Conservation (phyloP, 2,797 vertebrate genomes). For the Discoglossus pictus region DNA sequence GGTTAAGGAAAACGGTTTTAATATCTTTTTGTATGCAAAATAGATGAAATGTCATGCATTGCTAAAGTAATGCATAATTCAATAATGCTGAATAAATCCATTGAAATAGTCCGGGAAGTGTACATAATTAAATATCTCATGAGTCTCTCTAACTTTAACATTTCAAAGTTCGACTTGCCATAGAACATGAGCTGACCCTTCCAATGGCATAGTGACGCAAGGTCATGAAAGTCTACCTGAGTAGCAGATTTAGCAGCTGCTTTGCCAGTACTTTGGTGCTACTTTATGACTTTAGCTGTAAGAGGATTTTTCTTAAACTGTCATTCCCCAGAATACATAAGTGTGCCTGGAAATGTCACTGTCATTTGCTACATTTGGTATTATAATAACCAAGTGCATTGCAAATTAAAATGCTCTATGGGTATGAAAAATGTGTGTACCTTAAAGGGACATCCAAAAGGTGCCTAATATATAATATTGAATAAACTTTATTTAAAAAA, state of each 20-base stretch:
- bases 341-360: constrained; percentile 27
- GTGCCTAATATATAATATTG: too few species aligned
- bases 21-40: constrained; percentile 60
- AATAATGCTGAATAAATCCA: constrained; percentile 58
- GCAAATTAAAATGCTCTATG: background rate
- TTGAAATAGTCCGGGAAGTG: constrained; percentile 58
- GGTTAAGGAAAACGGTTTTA: constrained; percentile 57
- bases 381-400: background rate
- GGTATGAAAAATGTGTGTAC: too few species aligned
- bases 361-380: constrained; percentile 24
- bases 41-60: constrained; percentile 51
- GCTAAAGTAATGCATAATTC: constrained; percentile 60
- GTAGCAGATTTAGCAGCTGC: background rate
- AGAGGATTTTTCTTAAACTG: constrained; percentile 18
- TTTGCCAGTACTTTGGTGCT: constrained; percentile 21
- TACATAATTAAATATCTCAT: constrained; percentile 61
- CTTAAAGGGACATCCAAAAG: too few species aligned
- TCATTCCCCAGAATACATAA: constrained; percentile 8
- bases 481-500: too few species aligned
- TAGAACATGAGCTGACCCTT: constrained; percentile 39
- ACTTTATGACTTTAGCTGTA: constrained; percentile 10
- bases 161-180: constrained; percentile 51
- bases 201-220: constrained; percentile 17
- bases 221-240: constrained; percentile 32
- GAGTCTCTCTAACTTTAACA: constrained; percentile 56